A percentile compares a stretch with the other conserved stretches of the same genome.
Conservation (phyloP, 2,888 invertebrate genomes). For the Rutpela maculata region DNA sequence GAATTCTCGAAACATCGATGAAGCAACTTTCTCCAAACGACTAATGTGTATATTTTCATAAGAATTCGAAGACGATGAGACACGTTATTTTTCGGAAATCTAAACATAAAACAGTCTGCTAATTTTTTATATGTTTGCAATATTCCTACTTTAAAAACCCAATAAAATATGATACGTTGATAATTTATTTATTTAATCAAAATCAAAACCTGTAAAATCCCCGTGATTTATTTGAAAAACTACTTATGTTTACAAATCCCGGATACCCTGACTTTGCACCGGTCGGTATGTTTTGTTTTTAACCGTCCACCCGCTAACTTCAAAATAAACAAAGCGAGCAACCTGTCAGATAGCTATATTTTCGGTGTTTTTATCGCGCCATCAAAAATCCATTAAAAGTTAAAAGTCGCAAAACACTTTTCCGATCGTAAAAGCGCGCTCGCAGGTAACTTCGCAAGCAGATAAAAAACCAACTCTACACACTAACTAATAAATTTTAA, state of each 20-base stretch:
- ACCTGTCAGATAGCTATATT: background rate
- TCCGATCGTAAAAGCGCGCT: constrained; percentile 4
- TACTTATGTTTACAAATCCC: background rate
- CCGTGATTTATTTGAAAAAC: background rate
- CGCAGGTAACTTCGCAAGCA: background rate
- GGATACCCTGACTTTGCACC: background rate
- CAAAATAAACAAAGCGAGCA: background rate
- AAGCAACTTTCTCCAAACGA: too few species aligned
- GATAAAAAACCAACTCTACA: background rate
- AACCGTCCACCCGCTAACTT: background rate
- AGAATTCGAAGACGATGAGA: too few species aligned
- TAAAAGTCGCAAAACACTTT: background rate
- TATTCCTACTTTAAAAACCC: background rate
- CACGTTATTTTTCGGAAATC: too few species aligned
- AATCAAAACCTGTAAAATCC: background rate
- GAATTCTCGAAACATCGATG: too few species aligned
- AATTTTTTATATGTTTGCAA: background rate
- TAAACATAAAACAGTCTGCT: too few species aligned
- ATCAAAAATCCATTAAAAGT: constrained; percentile 14
- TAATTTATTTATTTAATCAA: background rate
- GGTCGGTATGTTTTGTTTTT: background rate
- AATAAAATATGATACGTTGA: background rate
- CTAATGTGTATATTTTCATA: too few species aligned
- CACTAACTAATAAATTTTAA: constrained; percentile 13
- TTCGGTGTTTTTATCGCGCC: background rate